Evolutionary conservation across 2,113 vertebrate genomes (phyloP).

Genomic region (Ceuthmochares aereus): DNA sequence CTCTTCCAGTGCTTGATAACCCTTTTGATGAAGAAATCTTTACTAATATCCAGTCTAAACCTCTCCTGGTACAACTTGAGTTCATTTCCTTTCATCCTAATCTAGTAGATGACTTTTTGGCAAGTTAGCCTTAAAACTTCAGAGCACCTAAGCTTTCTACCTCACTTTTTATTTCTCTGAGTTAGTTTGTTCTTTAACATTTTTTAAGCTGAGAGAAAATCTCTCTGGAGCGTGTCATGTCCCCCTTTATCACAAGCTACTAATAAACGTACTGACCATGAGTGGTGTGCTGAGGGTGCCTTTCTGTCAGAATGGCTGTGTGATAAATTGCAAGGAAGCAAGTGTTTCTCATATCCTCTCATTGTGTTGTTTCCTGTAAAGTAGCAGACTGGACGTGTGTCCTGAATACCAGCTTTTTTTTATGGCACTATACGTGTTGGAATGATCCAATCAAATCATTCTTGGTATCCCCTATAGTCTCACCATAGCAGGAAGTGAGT

Average conservation of each 20-base stretch:
- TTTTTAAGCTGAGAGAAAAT: background rate
- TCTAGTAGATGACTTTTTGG: background rate
- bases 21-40: no score
- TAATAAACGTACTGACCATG: background rate
- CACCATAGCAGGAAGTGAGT: conserved; percentile 63
- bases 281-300: background rate
- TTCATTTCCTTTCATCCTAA: no score
- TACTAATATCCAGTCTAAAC: no score
- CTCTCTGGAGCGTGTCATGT: background rate
- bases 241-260: background rate
- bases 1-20: no score
- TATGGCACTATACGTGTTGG: background rate
- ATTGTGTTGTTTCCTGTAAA: conserved; percentile 70
- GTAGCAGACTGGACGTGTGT: background rate
- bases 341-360: conserved; percentile 22
- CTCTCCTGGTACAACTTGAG: no score
- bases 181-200: background rate
- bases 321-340: conserved; percentile 21
- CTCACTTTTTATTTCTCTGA: background rate
- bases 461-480: conserved; percentile 21
- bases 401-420: conserved; percentile 48
- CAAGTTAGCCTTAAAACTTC: background rate
- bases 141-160: background rate
- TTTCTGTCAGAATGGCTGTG: conserved; percentile 12
- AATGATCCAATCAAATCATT: conserved; percentile 44